These are phyloP conservation scores for Lepus europaeus DNA, from an alignment of 2,113 vertebrate species.

Conservation along the genomic window DNA sequence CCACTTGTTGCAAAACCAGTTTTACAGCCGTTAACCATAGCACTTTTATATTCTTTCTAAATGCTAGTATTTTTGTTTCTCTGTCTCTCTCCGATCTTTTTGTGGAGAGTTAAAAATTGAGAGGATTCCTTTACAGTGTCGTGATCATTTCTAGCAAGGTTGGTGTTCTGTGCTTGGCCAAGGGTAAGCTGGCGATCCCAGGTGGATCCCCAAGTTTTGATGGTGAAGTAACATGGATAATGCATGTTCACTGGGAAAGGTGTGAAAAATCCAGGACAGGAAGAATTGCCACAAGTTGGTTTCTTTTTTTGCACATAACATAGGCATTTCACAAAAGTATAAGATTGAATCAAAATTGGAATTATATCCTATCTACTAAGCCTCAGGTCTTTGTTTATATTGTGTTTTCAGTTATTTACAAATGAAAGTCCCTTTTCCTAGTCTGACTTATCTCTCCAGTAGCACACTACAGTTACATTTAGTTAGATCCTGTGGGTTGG, in stretches of 20 bases:
- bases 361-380: background rate
- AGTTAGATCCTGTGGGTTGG: background rate
- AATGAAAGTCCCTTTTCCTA: background rate
- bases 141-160: background rate
- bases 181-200: conserved; percentile 25
- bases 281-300: background rate
- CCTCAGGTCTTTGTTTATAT: background rate
- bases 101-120: background rate
- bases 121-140: background rate
- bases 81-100: background rate
- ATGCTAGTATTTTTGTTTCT: background rate
- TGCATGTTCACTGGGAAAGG: background rate
- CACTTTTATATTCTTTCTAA: background rate
- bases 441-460: background rate
- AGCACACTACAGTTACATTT: background rate
- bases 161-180: background rate
- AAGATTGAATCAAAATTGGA: background rate
- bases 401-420: background rate
- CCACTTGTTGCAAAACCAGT: conserved; percentile 6
- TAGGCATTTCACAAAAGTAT: background rate
- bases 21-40: background rate
- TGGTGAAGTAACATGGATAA: background rate
- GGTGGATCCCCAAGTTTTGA: background rate
- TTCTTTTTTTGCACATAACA: background rate
- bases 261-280: background rate